These are phyloP conservation scores for Phylloscopus collybita DNA, from an alignment of 2,797 vertebrate species.

Conservation along the genomic window DNA sequence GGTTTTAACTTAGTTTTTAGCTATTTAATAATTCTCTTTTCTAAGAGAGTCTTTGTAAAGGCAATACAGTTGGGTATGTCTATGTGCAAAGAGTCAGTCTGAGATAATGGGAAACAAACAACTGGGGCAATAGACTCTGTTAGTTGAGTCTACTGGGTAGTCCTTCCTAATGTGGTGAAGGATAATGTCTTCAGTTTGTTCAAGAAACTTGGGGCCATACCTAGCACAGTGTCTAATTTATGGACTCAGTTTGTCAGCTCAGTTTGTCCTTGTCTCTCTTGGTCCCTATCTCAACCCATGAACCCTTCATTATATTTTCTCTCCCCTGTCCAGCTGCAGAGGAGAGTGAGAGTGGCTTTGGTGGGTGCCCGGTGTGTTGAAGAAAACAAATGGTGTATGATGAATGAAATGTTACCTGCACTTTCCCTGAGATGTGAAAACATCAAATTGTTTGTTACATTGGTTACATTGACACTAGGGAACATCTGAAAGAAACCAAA, in stretches of 20 bases:
- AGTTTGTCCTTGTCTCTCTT: not conserved
- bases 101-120: not conserved
- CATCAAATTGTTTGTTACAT: not conserved
- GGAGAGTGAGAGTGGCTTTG: not conserved
- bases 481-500: not conserved
- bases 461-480: not conserved
- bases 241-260: not conserved
- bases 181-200: not conserved
- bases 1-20: not conserved
- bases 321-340: not conserved
- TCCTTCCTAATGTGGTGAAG: too few relatives aligned
- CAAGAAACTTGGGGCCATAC: not conserved
- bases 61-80: not conserved
- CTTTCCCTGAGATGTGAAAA: not conserved
- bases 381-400: not conserved
- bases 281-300: not conserved
- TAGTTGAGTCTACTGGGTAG: not conserved
- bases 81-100: not conserved
- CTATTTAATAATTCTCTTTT: not conserved
- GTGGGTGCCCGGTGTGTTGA: not conserved
- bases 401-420: not conserved
- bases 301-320: not conserved
- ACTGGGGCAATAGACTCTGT: not conserved
- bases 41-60: not conserved
- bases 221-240: not conserved